A percentile compares a stretch with the other conserved stretches of the same genome.
These are phyloP conservation scores for Leucoraja ocellata DNA, from an alignment of 2,797 vertebrate species.

Conservation along the genomic window DNA sequence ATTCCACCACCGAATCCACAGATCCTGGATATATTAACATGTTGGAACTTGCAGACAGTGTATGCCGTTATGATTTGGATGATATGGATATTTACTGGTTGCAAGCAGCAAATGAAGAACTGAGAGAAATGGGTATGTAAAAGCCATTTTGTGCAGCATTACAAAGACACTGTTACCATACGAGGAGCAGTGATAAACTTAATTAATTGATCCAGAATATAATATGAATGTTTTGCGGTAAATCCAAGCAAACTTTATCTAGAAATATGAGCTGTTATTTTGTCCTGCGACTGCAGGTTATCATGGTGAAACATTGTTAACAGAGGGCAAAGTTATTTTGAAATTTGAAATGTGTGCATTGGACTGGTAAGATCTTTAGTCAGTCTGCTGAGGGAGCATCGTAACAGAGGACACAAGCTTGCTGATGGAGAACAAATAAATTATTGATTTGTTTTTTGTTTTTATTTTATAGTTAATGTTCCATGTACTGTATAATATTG, in stretches of 20 bases:
- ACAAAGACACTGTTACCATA: not conserved
- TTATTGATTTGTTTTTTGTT: not conserved
- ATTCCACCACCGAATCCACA: slow-evolving; percentile 66
- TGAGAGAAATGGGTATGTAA: slow-evolving; percentile 76
- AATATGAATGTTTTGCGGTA: not conserved
- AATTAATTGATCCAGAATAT: not conserved
- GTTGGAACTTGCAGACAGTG: slow-evolving; percentile 77
- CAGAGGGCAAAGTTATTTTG: not conserved
- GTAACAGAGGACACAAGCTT: not conserved
- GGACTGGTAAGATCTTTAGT: no score
- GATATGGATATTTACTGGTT: slow-evolving; percentile 94
- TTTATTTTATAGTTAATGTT: not conserved
- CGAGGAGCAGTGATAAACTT: not conserved
- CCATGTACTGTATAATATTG: not conserved
- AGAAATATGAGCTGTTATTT: not conserved
- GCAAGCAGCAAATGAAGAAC: slow-evolving; percentile 74
- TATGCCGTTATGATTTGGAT: slow-evolving; percentile 94
- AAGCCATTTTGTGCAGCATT: not conserved
- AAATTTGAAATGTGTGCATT: not conserved
- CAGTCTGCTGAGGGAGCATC: not conserved
- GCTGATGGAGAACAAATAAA: not conserved
- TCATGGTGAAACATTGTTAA: not conserved
- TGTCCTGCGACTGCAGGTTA: not conserved
- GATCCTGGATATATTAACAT: slow-evolving; percentile 86
- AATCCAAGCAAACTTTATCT: not conserved